Evolutionary conservation across 2,113 vertebrate species (phyloP), one percentile per base, ranked within the genome.

Genomic region (Psettodes erumei): DNA sequence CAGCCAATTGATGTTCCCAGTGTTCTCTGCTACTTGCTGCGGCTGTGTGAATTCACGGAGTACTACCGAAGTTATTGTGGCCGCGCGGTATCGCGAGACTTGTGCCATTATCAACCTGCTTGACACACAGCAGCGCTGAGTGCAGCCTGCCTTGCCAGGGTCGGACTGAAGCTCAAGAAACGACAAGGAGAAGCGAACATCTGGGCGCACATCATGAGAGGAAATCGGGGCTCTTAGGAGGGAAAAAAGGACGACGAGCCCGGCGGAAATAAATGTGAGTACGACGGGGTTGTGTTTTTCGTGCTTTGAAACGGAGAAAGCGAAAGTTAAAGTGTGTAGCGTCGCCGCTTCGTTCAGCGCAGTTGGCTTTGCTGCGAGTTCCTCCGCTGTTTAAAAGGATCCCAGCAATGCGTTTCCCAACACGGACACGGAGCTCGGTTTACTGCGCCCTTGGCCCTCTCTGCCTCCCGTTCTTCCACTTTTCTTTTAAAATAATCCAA

Each of bases 91-190:
- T 96, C 95, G 95, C 95, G 95, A 96, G 96, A 96, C 88, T 94
- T 93, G 91, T 45, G 90, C 89, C 93, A 91, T 91, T 88, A 95
- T 93, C 94, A 96, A 96, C 95, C 95, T 96, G 95, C 95, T 91
- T 91, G 91, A 91, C 93, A 94, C 88, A 93, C 92, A 92, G 86
- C 86, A 88, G 86, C 89, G 80, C 89, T 84, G 91, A 93, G 91
- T 85, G 94, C 92, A 89, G 91, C 92, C 90, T 88, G 87, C 83
- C 82, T 86, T 77, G 78, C 92, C 93, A 91, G 93, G 89, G 92
- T 92, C 93, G 92, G 91, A 92, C 87, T 68, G 90, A 80, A 91
- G 87, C 92, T 82, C 79, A 90, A 93, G 86, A 91, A 91, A 82
- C 90, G 89, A 87, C 89, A 71, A 89, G 88, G 85, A 93, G 90